Percentiles rank a stretch among this genome's conserved stretches.
Evolutionary conservation across 2,888 invertebrate species (phyloP).

Genomic region (Phania funesta): DNA sequence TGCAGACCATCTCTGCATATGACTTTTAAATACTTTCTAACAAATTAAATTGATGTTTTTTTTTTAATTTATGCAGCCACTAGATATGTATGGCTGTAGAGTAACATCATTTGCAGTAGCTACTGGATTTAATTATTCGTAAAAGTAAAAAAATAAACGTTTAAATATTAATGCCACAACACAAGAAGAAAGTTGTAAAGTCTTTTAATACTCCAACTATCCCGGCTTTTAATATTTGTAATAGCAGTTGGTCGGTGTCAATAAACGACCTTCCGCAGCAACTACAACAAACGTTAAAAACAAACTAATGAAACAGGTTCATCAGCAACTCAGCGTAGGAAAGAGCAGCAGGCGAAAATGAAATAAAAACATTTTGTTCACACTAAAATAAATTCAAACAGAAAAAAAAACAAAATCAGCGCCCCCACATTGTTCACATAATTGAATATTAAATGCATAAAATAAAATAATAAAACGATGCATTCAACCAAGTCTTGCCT

Average conservation of each 20-base stretch:
- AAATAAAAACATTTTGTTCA: background rate
- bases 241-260: slow-evolving; percentile 60
- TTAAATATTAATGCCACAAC: slow-evolving; percentile 31
- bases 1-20: background rate
- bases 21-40: slow-evolving; percentile 21
- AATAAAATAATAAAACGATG: slow-evolving; percentile 15
- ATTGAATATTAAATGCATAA: slow-evolving; percentile 58
- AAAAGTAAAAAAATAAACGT: slow-evolving; percentile 25
- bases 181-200: slow-evolving; percentile 46
- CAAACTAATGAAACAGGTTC: slow-evolving; percentile 49
- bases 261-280: slow-evolving; percentile 70
- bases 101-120: background rate
- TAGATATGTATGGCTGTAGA: too few relatives aligned
- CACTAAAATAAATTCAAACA: slow-evolving; percentile 22
- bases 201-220: background rate
- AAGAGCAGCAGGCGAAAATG: slow-evolving; percentile 7
- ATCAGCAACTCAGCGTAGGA: slow-evolving; percentile 27
- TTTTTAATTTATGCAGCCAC: background rate
- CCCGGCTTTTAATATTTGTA: background rate
- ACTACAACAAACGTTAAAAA: slow-evolving; percentile 4
- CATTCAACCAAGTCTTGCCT: background rate
- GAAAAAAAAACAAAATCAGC: slow-evolving; percentile 31
- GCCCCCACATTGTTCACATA: slow-evolving; percentile 62
- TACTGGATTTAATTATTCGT: slow-evolving; percentile 21
- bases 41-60: background rate